Evolutionary conservation across 2,888 invertebrate genomes (phyloP).

Genomic region (Notodonta ziczac): DNA sequence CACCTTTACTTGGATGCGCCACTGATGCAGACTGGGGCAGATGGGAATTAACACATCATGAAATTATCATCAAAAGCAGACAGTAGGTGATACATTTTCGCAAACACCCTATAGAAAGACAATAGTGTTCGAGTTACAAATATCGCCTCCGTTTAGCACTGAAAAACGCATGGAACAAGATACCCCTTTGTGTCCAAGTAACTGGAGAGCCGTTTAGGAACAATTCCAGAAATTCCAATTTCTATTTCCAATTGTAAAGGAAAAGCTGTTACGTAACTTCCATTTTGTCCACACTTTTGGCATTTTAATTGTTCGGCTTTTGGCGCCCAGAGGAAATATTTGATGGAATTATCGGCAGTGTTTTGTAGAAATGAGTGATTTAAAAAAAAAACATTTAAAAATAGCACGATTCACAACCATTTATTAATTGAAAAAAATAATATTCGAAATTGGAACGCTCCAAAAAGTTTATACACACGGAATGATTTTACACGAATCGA

Average conservation of each 20-base stretch:
- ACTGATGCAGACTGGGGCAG: no score
- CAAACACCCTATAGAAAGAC: conserved; percentile 15
- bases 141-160: conserved; percentile 20
- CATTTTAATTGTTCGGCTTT: neutral
- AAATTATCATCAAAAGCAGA: no score
- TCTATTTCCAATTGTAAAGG: conserved; percentile 24
- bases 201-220: conserved; percentile 26
- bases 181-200: conserved; percentile 30
- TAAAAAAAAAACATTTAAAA: no score
- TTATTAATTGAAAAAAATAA: neutral
- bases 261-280: conserved; percentile 1
- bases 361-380: no score
- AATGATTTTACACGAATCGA: conserved; percentile 12
- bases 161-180: conserved; percentile 22
- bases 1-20: no score
- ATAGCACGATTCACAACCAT: no score
- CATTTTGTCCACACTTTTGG: neutral
- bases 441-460: neutral
- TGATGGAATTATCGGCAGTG: neutral
- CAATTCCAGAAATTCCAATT: conserved; percentile 26
- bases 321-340: neutral
- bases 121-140: conserved; percentile 21
- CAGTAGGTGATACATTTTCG: neutral
- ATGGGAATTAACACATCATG: no score
- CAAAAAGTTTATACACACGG: conserved; percentile 7